Conservation (phyloP, 2,888 invertebrate genomes). For the Halictus quadricinctus region DNA sequence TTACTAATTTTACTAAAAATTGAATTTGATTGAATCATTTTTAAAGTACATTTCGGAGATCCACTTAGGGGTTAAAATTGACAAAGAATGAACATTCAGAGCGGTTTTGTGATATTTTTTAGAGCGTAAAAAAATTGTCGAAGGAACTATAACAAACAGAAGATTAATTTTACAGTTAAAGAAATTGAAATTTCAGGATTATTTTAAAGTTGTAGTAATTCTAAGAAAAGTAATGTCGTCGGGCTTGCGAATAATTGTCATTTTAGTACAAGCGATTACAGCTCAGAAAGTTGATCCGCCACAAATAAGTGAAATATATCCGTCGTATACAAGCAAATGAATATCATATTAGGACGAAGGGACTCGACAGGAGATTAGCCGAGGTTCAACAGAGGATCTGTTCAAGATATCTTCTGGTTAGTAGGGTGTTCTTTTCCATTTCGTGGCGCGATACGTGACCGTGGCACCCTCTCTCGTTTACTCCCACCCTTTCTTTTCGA, state of each 20-base stretch:
- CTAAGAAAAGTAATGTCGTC: neutral
- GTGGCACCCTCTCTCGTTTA: neutral
- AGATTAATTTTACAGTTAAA: no score
- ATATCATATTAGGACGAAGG: constrained; percentile 11
- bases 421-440: constrained; percentile 38
- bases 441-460: constrained; percentile 38
- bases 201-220: neutral
- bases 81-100: no score
- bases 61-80: no score
- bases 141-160: no score
- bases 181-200: no score
- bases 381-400: neutral
- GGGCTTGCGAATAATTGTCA: no score
- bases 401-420: constrained; percentile 11
- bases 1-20: no score
- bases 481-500: neutral
- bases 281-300: neutral
- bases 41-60: no score
- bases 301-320: neutral
- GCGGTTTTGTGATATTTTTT: no score
- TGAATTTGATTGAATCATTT: no score
- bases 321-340: neutral
- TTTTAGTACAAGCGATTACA: neutral
- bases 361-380: neutral
- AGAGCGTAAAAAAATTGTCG: no score